Percentiles rank a stretch among this genome's conserved stretches.
phyloP scores from a whole-genome alignment of 2,888 invertebrate species.

The Dicyrtomina minuta region DNA sequence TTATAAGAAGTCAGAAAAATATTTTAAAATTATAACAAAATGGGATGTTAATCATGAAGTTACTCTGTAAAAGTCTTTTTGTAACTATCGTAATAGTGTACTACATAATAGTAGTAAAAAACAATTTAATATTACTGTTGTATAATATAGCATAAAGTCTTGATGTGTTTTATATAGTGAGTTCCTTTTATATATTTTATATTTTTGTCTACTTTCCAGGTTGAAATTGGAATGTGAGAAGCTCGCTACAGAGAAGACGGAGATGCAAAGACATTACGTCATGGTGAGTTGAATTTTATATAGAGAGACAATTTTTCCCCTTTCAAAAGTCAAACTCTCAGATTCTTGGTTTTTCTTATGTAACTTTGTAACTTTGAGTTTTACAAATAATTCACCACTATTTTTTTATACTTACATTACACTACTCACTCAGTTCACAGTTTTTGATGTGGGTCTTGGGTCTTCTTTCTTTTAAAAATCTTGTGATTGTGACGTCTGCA shows the following conservation, averaged over 20 bases:
- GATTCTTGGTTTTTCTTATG: neutral
- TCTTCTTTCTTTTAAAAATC: too few species aligned
- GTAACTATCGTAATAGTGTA: neutral
- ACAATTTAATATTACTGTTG: too few species aligned
- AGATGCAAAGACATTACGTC: conserved; percentile 98
- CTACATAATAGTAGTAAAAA: too few species aligned
- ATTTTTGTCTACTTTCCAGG: conserved; percentile 65
- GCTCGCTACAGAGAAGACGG: conserved; percentile 94
- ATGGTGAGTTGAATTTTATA: conserved; percentile 72
- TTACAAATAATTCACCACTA: too few species aligned
- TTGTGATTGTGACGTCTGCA: too few species aligned
- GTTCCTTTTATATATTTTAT: neutral
- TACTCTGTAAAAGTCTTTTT: too few species aligned
- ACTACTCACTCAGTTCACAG: too few species aligned
- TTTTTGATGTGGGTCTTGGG: too few species aligned
- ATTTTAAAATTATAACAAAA: neutral
- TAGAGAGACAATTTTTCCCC: neutral
- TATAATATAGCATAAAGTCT: too few species aligned
- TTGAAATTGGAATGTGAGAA: conserved; percentile 97
- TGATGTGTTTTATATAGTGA: too few species aligned
- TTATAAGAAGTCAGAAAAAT: neutral
- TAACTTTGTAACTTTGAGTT: neutral
- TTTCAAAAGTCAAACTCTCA: neutral
- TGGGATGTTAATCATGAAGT: conserved; percentile 8
- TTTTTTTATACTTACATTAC: too few species aligned